Conservation (phyloP, 2,797 vertebrate genomes). For the Pantherophis alleghaniensis region DNA sequence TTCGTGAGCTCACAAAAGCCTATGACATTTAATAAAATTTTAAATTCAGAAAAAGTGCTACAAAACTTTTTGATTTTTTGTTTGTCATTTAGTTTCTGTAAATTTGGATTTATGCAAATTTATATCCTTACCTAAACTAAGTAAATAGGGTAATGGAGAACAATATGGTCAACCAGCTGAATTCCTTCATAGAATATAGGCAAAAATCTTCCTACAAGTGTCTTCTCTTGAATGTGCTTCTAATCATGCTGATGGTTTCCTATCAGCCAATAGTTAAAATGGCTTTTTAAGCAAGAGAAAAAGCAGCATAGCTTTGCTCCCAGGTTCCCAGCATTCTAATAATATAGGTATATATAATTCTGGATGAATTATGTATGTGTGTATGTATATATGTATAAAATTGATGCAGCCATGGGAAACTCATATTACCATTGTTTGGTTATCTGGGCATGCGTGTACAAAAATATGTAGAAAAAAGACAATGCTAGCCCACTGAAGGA, state of each 20-base stretch:
- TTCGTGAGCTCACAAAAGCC: background rate
- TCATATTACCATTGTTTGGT: background rate
- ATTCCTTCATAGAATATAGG: background rate
- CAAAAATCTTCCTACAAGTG: background rate
- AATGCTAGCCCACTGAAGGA: background rate
- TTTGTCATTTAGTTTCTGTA: background rate
- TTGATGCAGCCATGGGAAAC: background rate
- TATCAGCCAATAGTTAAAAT: background rate
- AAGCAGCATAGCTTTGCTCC: background rate
- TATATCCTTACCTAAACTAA: background rate
- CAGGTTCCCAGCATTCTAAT: background rate
- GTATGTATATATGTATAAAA: background rate
- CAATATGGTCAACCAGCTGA: background rate
- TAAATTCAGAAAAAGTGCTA: background rate
- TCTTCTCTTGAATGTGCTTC: background rate
- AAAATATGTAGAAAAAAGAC: background rate
- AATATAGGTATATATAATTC: background rate
- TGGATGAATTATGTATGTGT: background rate
- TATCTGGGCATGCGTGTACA: no score
- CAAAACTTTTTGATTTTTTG: background rate
- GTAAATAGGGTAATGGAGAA: background rate
- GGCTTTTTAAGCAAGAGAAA: background rate
- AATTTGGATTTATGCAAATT: background rate
- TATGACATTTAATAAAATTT: background rate
- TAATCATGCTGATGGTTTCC: no score